phyloP scores from a whole-genome alignment of 2,888 invertebrate species.

The Patella depressa region DNA sequence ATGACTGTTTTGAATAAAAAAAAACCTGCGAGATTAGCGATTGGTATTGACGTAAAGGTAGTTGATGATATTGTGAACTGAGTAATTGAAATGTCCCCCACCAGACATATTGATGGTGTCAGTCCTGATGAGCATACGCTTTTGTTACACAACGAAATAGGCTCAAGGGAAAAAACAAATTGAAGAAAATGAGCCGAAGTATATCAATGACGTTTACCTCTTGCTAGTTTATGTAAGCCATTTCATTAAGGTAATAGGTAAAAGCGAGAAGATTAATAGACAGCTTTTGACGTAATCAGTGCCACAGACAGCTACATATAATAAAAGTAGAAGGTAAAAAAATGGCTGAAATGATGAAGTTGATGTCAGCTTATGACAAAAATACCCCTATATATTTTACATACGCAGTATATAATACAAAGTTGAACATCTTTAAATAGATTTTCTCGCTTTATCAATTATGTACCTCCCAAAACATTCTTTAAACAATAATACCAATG shows the following conservation, averaged over 20 bases:
- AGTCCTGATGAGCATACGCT: neutral
- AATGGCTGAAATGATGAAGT: conserved; percentile 1
- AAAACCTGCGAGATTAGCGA: too few relatives aligned
- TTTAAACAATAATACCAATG: too few relatives aligned
- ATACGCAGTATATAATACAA: too few relatives aligned
- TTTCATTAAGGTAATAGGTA: conserved; percentile 6
- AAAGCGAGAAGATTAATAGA: neutral
- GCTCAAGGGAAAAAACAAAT: conserved; percentile 10
- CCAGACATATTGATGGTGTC: conserved; percentile 10
- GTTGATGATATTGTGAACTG: conserved; percentile 6
- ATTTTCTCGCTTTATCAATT: too few relatives aligned
- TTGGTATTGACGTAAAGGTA: neutral
- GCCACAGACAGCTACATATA: conserved; percentile 9
- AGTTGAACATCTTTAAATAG: too few relatives aligned
- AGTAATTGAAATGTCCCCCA: conserved; percentile 12
- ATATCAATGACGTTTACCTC: conserved; percentile 9
- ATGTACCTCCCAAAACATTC: too few relatives aligned
- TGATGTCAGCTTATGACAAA: conserved; percentile 8
- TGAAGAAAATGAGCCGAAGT: conserved; percentile 9
- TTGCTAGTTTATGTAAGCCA: conserved; percentile 7
- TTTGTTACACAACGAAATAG: conserved; percentile 3
- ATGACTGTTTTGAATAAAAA: too few relatives aligned
- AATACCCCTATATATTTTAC: too few relatives aligned
- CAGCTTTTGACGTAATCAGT: conserved; percentile 3
- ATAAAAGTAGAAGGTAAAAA: neutral